Base-by-base conservation (phyloP, 2,797 vertebrate genomes). In the Rhabdophis nuchalis region DNA sequence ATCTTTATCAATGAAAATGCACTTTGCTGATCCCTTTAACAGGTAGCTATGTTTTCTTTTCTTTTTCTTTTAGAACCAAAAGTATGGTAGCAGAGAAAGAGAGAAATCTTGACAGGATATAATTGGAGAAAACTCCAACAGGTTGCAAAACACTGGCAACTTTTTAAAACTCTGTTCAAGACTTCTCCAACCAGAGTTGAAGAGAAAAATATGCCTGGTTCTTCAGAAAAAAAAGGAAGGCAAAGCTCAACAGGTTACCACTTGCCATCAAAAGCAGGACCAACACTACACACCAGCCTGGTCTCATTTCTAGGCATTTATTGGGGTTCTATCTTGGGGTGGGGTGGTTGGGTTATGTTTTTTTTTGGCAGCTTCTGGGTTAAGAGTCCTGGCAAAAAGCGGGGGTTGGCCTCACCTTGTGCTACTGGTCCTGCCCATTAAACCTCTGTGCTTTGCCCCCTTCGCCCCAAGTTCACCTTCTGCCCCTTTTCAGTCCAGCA, bases 101-200 rank as follows among this genome's bases (percentile, higher is more conserved):
- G 88, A 87, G 92, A 90, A 77, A 87, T 82, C 92, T 87, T 53
- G 89, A 87, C 54, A 87, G 57, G 92, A 60, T 58, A 52, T 61
- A 60, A 60, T 2, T 82, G 87, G 87, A 92, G 91, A 60, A 87
- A 64, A 32, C 85, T 93, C 87, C 86, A 14, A 88, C 53, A 93
- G 92, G 88, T 52, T 92, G 90, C 1, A 10, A 85, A n/a, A 90
- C 53, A 2, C 14, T 58, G 85, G 85, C 89, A 90, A 90, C 89
- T 92, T 90, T 87, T 61, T 87, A 27, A 87, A 90, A 92, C 92
- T 92, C 50, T 87, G 85, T 92, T 87, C 88, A 89, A 89, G 85
- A 82, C 64, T 90, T 86, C 89, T 90, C 92, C 92, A 60, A 77
- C 29, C 57, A n/a, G 41, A 1, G 85, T 32, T 13, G 52, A 72